phyloP scores from a whole-genome alignment of 2,113 vertebrate genomes.

The Ia io region DNA sequence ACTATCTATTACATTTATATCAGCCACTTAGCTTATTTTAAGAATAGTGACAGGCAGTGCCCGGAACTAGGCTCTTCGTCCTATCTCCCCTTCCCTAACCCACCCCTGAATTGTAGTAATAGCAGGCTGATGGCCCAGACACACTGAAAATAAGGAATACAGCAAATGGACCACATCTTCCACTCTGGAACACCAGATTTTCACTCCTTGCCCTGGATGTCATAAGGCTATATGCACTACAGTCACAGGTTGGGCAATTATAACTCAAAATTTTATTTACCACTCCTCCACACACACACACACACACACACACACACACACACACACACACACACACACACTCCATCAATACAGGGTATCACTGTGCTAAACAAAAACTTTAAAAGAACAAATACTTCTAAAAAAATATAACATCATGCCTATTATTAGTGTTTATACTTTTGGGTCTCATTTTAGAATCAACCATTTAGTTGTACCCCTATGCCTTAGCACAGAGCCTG shows the following conservation, averaged over 20 bases:
- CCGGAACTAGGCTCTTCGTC: neutral
- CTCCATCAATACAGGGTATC: neutral
- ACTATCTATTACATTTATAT: neutral
- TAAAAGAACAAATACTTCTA: neutral
- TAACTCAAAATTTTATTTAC: conserved; percentile 6
- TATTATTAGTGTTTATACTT: neutral
- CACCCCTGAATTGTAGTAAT: neutral
- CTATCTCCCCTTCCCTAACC: neutral
- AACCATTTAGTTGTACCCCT: neutral
- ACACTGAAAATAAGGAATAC: neutral
- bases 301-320: too few species aligned
- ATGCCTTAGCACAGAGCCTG: neutral
- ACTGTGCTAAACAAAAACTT: conserved; percentile 23
- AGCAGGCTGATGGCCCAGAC: neutral
- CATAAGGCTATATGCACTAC: neutral
- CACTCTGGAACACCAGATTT: neutral
- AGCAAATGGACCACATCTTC: neutral
- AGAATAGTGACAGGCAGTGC: neutral
- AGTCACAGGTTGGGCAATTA: neutral
- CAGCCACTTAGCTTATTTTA: conserved; percentile 31
- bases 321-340: neutral
- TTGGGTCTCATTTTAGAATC: conserved; percentile 15
- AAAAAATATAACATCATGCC: conserved; percentile 4
- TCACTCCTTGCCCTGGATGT: neutral
- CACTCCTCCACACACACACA: too few species aligned